These are phyloP conservation scores for Protobothrops mucrosquamatus DNA, from an alignment of 2,113 vertebrate species.

Conservation along the genomic window DNA sequence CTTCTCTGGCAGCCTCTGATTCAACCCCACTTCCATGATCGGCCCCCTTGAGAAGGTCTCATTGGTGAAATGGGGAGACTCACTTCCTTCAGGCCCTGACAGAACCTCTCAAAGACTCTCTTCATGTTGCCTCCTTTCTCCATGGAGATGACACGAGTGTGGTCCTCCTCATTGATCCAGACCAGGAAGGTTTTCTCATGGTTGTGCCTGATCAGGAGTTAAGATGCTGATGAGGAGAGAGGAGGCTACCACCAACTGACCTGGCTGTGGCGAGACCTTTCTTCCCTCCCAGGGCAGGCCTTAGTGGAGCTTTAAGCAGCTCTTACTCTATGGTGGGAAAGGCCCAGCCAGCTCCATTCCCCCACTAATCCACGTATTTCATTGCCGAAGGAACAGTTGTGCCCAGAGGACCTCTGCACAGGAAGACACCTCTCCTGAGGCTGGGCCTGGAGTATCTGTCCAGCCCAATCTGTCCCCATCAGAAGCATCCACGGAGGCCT, in stretches of 20 bases:
- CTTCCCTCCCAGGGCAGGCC: too few relatives aligned
- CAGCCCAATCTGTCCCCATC: not conserved
- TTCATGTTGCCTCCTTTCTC: constrained; percentile 96
- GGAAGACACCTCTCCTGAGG: not conserved
- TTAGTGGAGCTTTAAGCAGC: not conserved
- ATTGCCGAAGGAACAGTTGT: not conserved
- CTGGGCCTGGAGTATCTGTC: not conserved
- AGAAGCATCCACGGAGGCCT: constrained; percentile 28
- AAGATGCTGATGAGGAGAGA: not conserved
- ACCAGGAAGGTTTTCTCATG: constrained; percentile 82
- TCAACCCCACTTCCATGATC: not conserved
- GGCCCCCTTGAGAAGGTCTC: not conserved
- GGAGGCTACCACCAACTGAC: not conserved
- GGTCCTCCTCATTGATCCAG: constrained; percentile 85
- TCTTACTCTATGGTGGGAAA: not conserved
- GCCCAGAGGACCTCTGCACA: not conserved
- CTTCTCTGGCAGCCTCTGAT: not conserved
- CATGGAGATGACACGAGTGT: constrained; percentile 83
- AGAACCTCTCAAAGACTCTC: constrained; percentile 94
- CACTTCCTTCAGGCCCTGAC: constrained; percentile 89
- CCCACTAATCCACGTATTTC: too few relatives aligned
- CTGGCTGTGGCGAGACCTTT: not conserved
- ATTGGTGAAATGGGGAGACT: not conserved
- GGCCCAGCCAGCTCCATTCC: not conserved
- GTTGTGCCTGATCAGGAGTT: constrained; percentile 73